Percentiles rank a stretch among this genome's conserved stretches.
Evolutionary conservation across 2,888 invertebrate species (phyloP).

Genomic region (Panorpa germanica): DNA sequence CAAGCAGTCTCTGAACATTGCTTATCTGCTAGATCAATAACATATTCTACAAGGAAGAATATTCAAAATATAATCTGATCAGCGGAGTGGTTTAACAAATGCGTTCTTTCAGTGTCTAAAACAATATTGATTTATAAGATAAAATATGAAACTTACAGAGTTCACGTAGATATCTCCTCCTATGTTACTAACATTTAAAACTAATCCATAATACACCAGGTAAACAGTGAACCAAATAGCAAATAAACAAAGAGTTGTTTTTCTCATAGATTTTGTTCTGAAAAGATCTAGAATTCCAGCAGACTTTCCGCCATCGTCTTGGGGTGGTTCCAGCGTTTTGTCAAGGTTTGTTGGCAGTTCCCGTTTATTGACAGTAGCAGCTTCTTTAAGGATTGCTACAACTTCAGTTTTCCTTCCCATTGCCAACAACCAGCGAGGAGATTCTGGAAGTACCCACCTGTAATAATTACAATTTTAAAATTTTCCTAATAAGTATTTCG

Average conservation of each 20-base stretch:
- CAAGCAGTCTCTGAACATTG: too few relatives aligned
- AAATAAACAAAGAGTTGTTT: constrained; percentile 49
- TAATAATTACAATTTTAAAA: constrained; percentile 10
- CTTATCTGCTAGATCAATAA: too few relatives aligned
- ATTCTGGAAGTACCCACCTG: constrained; percentile 64
- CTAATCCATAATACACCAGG: constrained; percentile 57
- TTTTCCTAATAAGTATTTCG: too few relatives aligned
- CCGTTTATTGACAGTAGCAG: constrained; percentile 42
- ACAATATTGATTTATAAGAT: constrained; percentile 1
- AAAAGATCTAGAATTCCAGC: constrained; percentile 44
- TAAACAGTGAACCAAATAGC: constrained; percentile 63
- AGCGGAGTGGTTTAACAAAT: background rate
- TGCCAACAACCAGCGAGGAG: constrained; percentile 57
- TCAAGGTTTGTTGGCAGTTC: constrained; percentile 47
- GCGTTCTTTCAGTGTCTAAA: background rate
- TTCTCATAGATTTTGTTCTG: constrained; percentile 39
- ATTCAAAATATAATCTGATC: too few relatives aligned
- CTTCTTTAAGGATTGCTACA: constrained; percentile 39
- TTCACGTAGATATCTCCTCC: constrained; percentile 58
- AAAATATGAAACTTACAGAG: constrained; percentile 30
- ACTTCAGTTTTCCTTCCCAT: constrained; percentile 54
- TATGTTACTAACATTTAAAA: constrained; percentile 55
- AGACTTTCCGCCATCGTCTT: constrained; percentile 27
- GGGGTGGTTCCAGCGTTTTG: constrained; percentile 38
- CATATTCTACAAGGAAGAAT: too few relatives aligned